Evolutionary conservation across 2,797 vertebrate genomes (phyloP), one percentile per base, ranked within the genome.

Genomic region (Anas capensis): DNA sequence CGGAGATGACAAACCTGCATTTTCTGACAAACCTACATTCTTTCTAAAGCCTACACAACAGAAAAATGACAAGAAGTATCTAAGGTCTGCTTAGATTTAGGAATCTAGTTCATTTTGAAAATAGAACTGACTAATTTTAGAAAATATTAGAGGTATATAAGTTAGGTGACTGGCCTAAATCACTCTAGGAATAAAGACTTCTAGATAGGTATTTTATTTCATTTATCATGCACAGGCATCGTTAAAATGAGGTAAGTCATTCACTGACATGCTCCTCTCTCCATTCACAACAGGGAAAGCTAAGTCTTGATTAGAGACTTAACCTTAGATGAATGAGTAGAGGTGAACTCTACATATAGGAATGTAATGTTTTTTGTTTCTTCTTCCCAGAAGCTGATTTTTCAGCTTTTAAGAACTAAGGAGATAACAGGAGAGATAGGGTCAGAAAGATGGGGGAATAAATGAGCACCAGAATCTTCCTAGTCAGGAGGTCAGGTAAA

Each of bases 321-420:
- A 90, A 61, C 13, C 16, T 88, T 44, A 76, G 16, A 26, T 60
- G 34, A 31, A 69, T 81, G 88, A 93, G 31, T 46, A 78, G 57
- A 85, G 9, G 80, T 6, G 88, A 91, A 89, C 73, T 65, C 8
- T 49, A 54, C 0, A 0, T 48, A 71, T 0, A 38, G 17, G 65
- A 80, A 56, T 81, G 42, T 44, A 87, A 73, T 33, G 6, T 8
- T 58, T 88, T 93, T 81, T 78, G 19, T 31, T 90, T 57, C 65
- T 92, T 93, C 73, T 90, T 49, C 57, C 34, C 69, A 81, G n/a
- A 95, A 88, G 68, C 54, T 90, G 57, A 79, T 57, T 83, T 56
- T 95, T 93, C 82, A 51, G 36, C 46, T 92, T 78, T 92, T 77
- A 62, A 36, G 54, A 93, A 68, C 36, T 49, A 73, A 93, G 82